Percentiles rank a stretch among this genome's conserved stretches.
Evolutionary conservation across 2,888 invertebrate species (phyloP).

Genomic region (Pimpla rufipes): DNA sequence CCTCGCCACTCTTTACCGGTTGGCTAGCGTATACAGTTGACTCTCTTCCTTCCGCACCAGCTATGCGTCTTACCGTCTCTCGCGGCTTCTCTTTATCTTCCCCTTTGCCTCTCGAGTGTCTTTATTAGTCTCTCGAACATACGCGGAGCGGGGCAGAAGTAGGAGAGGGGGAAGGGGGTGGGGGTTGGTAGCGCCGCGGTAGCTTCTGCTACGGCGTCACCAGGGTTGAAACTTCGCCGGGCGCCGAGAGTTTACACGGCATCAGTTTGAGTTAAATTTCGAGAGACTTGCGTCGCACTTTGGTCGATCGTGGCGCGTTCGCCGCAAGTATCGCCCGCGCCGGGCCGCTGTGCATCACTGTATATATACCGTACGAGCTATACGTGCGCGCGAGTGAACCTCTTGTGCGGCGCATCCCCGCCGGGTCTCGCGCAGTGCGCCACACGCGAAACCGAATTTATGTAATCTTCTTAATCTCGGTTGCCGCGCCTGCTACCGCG

Average conservation of each 20-base stretch:
- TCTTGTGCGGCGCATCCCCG: background rate
- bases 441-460: constrained; percentile 8
- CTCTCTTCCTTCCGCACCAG: constrained; percentile 38
- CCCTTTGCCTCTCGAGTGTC: constrained; percentile 49
- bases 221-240: constrained; percentile 54
- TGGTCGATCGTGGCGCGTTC: constrained; percentile 23
- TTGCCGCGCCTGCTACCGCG: background rate
- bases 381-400: background rate
- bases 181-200: constrained; percentile 1
- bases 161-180: background rate
- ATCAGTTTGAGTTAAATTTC: constrained; percentile 58
- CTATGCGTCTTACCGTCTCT: constrained; percentile 30
- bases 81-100: constrained; percentile 24
- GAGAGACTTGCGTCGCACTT: constrained; percentile 15
- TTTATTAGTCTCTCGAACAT: constrained; percentile 60
- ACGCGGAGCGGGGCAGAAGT: no score
- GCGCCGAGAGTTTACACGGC: constrained; percentile 47
- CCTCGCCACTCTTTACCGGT: background rate
- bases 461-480: constrained; percentile 20
- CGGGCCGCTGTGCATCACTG: constrained; percentile 4
- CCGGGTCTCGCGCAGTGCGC: constrained; percentile 18
- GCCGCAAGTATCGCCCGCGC: background rate
- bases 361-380: background rate
- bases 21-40: constrained; percentile 13
- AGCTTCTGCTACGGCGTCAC: constrained; percentile 49